Evolutionary conservation across 2,113 vertebrate species (phyloP).

Genomic region (Scolopax mira): DNA sequence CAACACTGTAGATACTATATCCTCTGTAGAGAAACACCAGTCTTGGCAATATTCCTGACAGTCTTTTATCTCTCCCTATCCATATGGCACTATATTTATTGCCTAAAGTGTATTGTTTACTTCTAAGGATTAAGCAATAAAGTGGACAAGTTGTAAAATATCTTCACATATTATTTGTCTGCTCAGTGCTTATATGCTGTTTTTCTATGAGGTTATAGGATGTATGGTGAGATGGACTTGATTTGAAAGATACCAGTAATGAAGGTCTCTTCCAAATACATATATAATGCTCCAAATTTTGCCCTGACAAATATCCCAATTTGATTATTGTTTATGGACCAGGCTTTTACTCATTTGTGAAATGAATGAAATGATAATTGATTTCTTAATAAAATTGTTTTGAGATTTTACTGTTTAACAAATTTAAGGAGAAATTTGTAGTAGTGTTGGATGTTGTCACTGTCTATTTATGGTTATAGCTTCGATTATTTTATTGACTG

Average conservation of each 20-base stretch:
- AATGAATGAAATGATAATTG: neutral
- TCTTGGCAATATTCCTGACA: constrained; percentile 20
- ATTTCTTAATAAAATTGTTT: neutral
- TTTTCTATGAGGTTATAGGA: neutral
- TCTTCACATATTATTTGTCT: neutral
- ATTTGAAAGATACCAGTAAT: neutral
- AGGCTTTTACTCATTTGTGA: neutral
- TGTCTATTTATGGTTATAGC: neutral
- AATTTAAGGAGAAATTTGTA: neutral
- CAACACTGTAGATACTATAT: neutral
- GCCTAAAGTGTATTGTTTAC: neutral
- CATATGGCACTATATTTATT: constrained; percentile 18
- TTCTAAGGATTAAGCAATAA: constrained; percentile 10
- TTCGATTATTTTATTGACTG: neutral
- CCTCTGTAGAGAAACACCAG: constrained; percentile 14
- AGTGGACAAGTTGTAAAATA: neutral
- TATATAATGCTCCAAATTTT: neutral
- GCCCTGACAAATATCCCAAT: neutral
- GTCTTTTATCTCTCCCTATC: constrained; percentile 35
- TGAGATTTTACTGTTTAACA: neutral
- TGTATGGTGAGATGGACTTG: neutral
- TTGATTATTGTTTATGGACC: neutral
- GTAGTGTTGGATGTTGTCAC: neutral
- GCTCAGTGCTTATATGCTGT: neutral
- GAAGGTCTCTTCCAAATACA: neutral